Evolutionary conservation across 2,888 invertebrate genomes (phyloP), one percentile per base, ranked within the genome.

Genomic region (Thyatira batis): DNA sequence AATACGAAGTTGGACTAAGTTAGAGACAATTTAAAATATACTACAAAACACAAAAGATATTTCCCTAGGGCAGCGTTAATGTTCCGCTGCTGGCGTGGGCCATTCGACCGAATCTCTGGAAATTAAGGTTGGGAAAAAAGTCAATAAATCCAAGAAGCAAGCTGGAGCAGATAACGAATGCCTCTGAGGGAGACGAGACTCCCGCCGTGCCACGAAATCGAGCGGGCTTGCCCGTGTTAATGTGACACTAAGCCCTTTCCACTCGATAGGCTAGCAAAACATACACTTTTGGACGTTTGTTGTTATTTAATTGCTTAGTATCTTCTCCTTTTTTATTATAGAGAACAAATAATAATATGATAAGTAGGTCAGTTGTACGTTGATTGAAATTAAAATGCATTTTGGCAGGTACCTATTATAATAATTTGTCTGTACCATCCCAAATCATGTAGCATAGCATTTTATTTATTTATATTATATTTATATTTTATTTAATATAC

Each of bases 61-160:
- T 90, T 90, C 90, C 90, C 90, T 65, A 58, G 88, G 85, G 89
- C 71, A 68, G 80, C 88, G 81, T 90, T 88, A 89, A 87, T 84
- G 89, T 88, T 85, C 86, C 89, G 87, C 83, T 86, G 78, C 84
- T 80, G 71, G 87, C 83, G 79, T 84, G 78, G 82, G 85, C 87
- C 85, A 86, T 89, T 90, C 84, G 87, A 89, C 87, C 86, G 87
- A 87, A 89, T 89, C 89, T 89, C 84, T 84, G 82, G 85, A 88
- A 89, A 89, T 90, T 88, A 89, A 89, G 83, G 80, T 84, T 81
- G 73, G 82, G 79, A 85, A 87, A 88, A 89, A 90, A 87, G 87
- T 88, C 87, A 87, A 90, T 89, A 89, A 89, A 88, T 88, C 87
- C 81, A 85, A 84, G 82, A 80, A 81, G 73, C 82, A 79, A 78